Conservation (phyloP, 2,797 vertebrate genomes). For the Psittacula derbiana region DNA sequence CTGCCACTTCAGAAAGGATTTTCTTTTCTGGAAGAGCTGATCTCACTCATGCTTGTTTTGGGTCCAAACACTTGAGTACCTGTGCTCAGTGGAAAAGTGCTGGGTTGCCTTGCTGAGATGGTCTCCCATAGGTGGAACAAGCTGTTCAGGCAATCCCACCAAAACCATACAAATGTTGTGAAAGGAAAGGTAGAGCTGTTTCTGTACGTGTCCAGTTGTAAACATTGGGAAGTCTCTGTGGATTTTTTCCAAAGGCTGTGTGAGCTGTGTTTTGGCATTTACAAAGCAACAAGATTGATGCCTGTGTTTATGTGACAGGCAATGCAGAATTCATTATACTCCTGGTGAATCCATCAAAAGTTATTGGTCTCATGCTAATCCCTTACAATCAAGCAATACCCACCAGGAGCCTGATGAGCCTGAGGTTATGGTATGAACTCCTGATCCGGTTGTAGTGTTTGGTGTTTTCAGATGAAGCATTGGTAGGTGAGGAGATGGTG, state of each 20-base stretch:
- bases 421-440: fast-evolving
- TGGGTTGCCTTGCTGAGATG: neutral
- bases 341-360: neutral
- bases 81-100: neutral
- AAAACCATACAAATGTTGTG: neutral
- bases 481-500: neutral
- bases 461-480: neutral
- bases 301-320: neutral
- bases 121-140: neutral
- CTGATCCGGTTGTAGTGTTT: fast-evolving
- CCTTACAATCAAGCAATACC: neutral
- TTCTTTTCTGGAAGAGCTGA: neutral
- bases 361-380: neutral
- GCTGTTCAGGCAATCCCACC: neutral
- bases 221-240: neutral
- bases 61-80: neutral
- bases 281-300: neutral
- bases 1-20: neutral
- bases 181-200: neutral
- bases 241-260: neutral
- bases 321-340: neutral
- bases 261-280: neutral
- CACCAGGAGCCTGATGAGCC: neutral
- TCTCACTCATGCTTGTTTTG: neutral
- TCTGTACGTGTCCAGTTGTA: neutral